Conservation (phyloP, 2,888 invertebrate genomes). For the Erebia ligea region DNA sequence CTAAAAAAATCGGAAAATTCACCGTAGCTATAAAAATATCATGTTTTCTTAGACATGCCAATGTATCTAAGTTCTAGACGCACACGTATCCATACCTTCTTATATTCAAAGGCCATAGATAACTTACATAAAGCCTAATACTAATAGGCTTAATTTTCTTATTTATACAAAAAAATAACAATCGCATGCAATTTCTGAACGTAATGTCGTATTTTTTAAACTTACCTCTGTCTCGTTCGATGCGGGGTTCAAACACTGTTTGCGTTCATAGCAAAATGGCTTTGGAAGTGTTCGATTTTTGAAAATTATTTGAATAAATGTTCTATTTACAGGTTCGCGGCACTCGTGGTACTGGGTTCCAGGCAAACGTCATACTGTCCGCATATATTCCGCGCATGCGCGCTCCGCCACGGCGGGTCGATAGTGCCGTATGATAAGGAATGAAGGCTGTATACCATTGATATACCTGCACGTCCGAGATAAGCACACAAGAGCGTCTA, state of each 20-base stretch:
- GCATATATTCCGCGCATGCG: conserved; percentile 72
- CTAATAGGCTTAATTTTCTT: conserved; percentile 27
- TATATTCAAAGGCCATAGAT: conserved; percentile 22
- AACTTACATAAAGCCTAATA: conserved; percentile 22
- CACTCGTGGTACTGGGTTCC: conserved; percentile 59
- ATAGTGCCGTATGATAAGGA: conserved; percentile 66
- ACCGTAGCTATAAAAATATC: too few species aligned
- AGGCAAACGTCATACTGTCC: conserved; percentile 71
- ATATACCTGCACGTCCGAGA: not conserved
- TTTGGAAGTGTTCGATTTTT: conserved; percentile 16
- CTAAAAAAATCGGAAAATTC: too few species aligned
- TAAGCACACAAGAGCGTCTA: not conserved
- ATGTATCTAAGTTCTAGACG: too few species aligned
- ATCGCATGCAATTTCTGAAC: not conserved
- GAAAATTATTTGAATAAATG: conserved; percentile 57
- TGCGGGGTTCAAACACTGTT: conserved; percentile 11
- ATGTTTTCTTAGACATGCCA: not conserved
- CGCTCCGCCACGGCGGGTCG: conserved; percentile 59
- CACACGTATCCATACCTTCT: not conserved
- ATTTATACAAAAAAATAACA: not conserved
- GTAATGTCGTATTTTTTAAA: not conserved
- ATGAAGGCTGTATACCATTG: conserved; percentile 64
- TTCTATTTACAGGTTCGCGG: conserved; percentile 65
- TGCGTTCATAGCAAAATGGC: conserved; percentile 27
- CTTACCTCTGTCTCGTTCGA: conserved; percentile 18